These are phyloP conservation scores for Danio rerio DNA, from an alignment of 2,113 vertebrate genomes.

Conservation along the genomic window GRCz12tu NC_133183.1:50461001-50461500, in stretches of 20 bases:
- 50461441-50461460: conserved; percentile 1
- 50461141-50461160: neutral
- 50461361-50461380: neutral
- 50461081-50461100: neutral
- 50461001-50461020: neutral
- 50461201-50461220: neutral
- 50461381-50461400: conserved; percentile 21
- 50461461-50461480: neutral
- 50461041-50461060: conserved; percentile 7
- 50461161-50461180: neutral
- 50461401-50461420: neutral
- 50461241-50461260: neutral
- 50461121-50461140: conserved; percentile 1
- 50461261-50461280: neutral
- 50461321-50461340: neutral
- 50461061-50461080: neutral
- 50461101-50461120: conserved; percentile 10
- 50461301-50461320: neutral
- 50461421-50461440: conserved; percentile 16
- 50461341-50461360: neutral
- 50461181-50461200: neutral
- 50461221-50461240: neutral
- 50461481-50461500: neutral
- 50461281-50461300: neutral
- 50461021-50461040: neutral